phyloP scores from a whole-genome alignment of 1,140 invertebrate genomes.

The Steinernema khuongi region DNA sequence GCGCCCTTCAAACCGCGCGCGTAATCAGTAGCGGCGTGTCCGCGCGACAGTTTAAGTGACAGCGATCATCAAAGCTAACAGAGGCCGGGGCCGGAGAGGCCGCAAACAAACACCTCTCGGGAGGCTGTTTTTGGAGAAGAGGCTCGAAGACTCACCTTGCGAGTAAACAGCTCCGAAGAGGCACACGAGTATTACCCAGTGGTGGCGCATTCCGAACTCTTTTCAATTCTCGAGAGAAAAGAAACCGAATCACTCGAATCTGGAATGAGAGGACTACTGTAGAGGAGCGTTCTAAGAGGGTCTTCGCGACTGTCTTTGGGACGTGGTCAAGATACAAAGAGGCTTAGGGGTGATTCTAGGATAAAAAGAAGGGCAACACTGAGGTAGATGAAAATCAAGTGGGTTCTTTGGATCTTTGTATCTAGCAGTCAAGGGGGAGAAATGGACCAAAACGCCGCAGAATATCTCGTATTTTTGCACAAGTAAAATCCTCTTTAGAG shows the following conservation, averaged over 20 bases:
- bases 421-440: no score
- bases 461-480: no score
- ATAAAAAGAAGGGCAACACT: no score
- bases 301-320: no score
- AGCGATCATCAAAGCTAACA: constrained; percentile 14
- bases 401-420: no score
- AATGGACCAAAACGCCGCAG: no score
- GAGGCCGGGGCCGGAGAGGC: background rate
- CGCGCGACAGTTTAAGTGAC: constrained; percentile 15
- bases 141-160: constrained; percentile 5
- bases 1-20: constrained; percentile 7
- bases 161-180: constrained; percentile 15
- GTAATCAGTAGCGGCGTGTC: constrained; percentile 6
- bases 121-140: background rate
- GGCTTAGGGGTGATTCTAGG: no score
- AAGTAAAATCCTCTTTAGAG: no score
- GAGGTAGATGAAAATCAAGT: no score
- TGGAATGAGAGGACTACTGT: background rate
- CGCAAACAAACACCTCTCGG: background rate
- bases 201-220: background rate
- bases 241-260: background rate
- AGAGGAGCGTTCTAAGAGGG: no score
- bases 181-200: background rate
- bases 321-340: no score
- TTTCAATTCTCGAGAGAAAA: background rate